Conservation (phyloP, 2,888 invertebrate species). For the Miltochrista miniata region DNA sequence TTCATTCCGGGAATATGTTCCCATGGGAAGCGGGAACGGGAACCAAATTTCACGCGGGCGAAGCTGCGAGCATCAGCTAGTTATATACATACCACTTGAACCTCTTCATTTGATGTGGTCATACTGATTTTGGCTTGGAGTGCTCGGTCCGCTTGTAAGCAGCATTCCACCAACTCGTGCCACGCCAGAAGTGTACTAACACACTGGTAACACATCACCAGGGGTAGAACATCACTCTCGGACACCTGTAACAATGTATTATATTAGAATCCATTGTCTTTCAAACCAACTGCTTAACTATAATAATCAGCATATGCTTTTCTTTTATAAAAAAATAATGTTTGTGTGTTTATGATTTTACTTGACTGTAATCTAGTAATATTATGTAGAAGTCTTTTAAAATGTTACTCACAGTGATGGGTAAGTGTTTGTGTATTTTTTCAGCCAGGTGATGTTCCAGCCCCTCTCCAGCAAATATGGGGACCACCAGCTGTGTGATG, state of each 20-base stretch:
- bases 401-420: constrained; percentile 59
- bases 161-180: constrained; percentile 84
- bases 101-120: constrained; percentile 1
- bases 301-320: too few species aligned
- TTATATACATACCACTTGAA: constrained; percentile 5
- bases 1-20: too few species aligned
- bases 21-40: too few species aligned
- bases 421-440: constrained; percentile 86
- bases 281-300: too few species aligned
- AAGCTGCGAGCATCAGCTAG: too few species aligned
- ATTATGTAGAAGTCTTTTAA: too few species aligned
- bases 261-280: too few species aligned
- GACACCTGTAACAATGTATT: constrained; percentile 65
- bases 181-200: constrained; percentile 85
- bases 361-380: too few species aligned
- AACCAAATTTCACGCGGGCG: too few species aligned
- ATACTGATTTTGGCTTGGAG: constrained; percentile 35
- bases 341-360: too few species aligned
- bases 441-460: constrained; percentile 81
- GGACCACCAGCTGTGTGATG: constrained; percentile 77
- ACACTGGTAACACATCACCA: constrained; percentile 86
- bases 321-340: too few species aligned
- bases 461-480: constrained; percentile 86
- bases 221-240: constrained; percentile 79
- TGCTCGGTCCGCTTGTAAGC: constrained; percentile 80